A percentile compares a stretch with the other conserved stretches of the same genome.
Conservation (phyloP, 2,888 invertebrate genomes). For the Temnothorax ravouxi region DNA sequence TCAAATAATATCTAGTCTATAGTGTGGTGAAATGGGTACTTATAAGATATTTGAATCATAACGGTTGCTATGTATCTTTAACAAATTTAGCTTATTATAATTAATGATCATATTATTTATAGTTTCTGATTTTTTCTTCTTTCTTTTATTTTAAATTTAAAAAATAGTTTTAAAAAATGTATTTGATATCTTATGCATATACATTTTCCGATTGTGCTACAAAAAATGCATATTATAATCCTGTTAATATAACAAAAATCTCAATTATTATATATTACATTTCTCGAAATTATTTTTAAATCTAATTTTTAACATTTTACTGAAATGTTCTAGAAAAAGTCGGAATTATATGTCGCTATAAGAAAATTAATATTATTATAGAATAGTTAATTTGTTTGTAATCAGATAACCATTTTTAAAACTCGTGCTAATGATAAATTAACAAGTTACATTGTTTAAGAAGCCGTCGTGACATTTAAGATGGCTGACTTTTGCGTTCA, state of each 20-base stretch:
- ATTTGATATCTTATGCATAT: slow-evolving; percentile 8
- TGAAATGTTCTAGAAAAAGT: not conserved
- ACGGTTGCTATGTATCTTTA: not conserved
- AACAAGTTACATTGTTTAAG: not conserved
- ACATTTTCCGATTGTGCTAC: not conserved
- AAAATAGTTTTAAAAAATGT: not conserved
- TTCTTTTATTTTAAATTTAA: not conserved
- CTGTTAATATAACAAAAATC: not conserved
- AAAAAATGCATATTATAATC: not conserved
- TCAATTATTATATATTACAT: not conserved
- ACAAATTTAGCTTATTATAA: not conserved
- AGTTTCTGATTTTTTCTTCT: not conserved
- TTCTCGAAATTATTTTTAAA: not conserved
- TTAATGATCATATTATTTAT: not conserved
- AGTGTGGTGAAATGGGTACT: not conserved
- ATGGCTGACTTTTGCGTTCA: not conserved
- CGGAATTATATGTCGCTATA: not conserved
- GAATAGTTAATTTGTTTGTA: not conserved
- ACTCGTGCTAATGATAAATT: not conserved
- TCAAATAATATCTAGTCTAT: not conserved
- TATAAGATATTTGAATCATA: not conserved
- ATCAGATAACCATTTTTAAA: not conserved
- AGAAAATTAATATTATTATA: not conserved
- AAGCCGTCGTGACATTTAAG: not conserved
- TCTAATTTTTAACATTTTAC: not conserved